Conservation (phyloP, 2,888 invertebrate genomes). For the Octonoba sinensis region DNA sequence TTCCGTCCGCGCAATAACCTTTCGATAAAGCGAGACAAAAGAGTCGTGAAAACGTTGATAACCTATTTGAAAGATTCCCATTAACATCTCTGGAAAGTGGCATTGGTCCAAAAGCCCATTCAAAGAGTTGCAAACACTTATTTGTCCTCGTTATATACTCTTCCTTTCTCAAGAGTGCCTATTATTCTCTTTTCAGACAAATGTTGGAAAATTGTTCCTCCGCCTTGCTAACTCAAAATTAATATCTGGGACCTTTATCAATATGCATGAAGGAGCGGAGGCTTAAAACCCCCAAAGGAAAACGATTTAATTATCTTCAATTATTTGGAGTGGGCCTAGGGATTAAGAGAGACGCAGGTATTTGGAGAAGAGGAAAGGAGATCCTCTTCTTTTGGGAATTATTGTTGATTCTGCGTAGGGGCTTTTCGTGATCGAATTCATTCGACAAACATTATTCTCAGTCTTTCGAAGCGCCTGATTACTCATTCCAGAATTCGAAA, state of each 20-base stretch:
- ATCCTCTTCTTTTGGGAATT: constrained; percentile 58
- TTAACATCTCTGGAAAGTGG: constrained; percentile 16
- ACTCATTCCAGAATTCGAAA: constrained; percentile 60
- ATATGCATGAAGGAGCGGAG: constrained; percentile 54
- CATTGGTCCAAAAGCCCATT: constrained; percentile 13
- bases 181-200: constrained; percentile 63
- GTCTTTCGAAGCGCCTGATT: constrained; percentile 48
- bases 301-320: constrained; percentile 64
- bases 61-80: not conserved
- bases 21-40: too few relatives aligned
- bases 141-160: constrained; percentile 54
- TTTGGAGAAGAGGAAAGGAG: constrained; percentile 9
- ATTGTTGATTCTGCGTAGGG: constrained; percentile 56
- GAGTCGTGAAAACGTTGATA: too few relatives aligned
- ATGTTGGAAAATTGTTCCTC: constrained; percentile 62
- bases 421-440: constrained; percentile 49
- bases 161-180: constrained; percentile 50
- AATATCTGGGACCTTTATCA: constrained; percentile 63
- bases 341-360: constrained; percentile 50
- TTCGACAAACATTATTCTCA: constrained; percentile 62
- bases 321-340: constrained; percentile 62
- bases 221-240: constrained; percentile 60
- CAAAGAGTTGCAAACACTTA: constrained; percentile 58
- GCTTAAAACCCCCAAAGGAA: constrained; percentile 61
- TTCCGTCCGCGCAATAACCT: too few relatives aligned